Base-by-base conservation (phyloP, 2,888 invertebrate species). In the Magallana nippona region DNA sequence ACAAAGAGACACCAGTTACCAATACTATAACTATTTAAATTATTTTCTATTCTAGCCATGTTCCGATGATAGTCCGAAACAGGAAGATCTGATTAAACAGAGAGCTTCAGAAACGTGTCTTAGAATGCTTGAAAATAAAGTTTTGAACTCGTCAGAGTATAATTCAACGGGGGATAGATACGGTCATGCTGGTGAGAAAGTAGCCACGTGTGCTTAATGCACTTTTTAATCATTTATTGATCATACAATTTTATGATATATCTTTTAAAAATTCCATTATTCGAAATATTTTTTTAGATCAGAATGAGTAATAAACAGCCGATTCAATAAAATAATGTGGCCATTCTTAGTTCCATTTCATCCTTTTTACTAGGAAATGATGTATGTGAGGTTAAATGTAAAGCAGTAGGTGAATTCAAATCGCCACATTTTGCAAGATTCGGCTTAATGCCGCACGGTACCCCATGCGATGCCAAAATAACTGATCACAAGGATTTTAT, bases 371-470 rank as follows among this genome's bases (percentile, higher is more conserved):
- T 60, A 71, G 71, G 11, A 8, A 13, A 71, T 71, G 11, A 15
- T 15, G 32, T 27, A 13, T 71, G 71, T 15, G 71, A 71, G 8
- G 27, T 71, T 19, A 15, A 5, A 11, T 71, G 71, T 27, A 32
- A 11, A 3, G 22, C 27, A 15, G 32, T 71, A 13, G 13, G 27
- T 5, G 71, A 15, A 1, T 27, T 27, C 32, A 71, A 19, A 22
- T 27, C 71, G 1, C 71, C 71, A 15, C 2, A 11, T 22, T 71
- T 71, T 17, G 32, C 71, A 22, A 71, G 71, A 22, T 71, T 71
- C 32, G 71, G 71, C 11, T 71, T 71, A 27, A 71, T 71, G 71
- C 71, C 71, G 15, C 71, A 71, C 11, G 71, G 71, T 13, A 71
- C 71, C 11, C 71, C 71, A 5, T 71, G 71, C 15, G 13, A 10